Percentiles rank a stretch among this genome's conserved stretches.
These are phyloP conservation scores for Sinohyriopsis cumingii DNA, from an alignment of 2,888 invertebrate species.

Conservation along the genomic window DNA sequence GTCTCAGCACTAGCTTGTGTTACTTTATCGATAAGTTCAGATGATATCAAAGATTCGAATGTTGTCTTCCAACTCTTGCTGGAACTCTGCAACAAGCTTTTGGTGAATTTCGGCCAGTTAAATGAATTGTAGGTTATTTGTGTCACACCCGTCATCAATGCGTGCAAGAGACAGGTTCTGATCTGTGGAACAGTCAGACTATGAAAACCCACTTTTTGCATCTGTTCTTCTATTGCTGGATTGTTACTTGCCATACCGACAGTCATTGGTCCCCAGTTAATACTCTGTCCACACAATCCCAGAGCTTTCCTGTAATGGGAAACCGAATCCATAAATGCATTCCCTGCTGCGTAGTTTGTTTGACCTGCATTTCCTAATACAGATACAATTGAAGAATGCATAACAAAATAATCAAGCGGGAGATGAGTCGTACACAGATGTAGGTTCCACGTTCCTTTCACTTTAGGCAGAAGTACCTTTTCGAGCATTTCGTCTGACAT, in stretches of 20 bases:
- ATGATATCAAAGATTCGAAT: no score
- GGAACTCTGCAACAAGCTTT: no score
- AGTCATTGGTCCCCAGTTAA: slow-evolving; percentile 53
- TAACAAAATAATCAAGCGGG: slow-evolving; percentile 47
- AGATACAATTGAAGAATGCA: slow-evolving; percentile 51
- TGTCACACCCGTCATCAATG: slow-evolving; percentile 10
- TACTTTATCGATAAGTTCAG: no score
- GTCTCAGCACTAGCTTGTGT: no score
- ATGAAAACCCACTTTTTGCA: slow-evolving; percentile 20
- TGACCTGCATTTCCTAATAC: slow-evolving; percentile 49
- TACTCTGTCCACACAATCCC: slow-evolving; percentile 41
- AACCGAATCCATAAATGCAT: slow-evolving; percentile 48
- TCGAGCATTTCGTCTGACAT: slow-evolving; percentile 25
- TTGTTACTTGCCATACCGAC: slow-evolving; percentile 38
- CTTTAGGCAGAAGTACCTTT: slow-evolving; percentile 27
- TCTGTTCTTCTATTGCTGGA: slow-evolving; percentile 3
- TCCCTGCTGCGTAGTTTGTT: slow-evolving; percentile 51
- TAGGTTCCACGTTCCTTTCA: slow-evolving; percentile 48
- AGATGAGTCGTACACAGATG: slow-evolving; percentile 33
- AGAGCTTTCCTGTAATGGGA: slow-evolving; percentile 32
- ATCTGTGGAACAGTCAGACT: slow-evolving; percentile 16
- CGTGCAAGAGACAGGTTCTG: slow-evolving; percentile 12
- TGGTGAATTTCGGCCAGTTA: slow-evolving; percentile 8
- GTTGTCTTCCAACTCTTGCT: no score
- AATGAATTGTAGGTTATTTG: slow-evolving; percentile 27